Evolutionary conservation across 2,888 invertebrate genomes (phyloP).

Genomic region (Dioctria linearis): DNA sequence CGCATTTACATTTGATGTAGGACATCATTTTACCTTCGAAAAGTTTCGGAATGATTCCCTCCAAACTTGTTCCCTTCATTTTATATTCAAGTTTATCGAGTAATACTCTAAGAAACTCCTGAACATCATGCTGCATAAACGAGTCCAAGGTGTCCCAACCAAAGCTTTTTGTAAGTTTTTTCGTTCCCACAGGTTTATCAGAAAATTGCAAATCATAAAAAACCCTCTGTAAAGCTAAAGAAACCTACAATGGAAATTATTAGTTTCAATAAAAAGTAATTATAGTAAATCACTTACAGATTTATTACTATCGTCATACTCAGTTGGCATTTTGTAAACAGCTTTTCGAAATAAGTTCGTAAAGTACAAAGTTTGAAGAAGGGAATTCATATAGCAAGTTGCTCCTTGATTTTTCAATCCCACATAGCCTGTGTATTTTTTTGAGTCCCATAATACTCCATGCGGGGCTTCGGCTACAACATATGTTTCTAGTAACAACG

Average conservation of each 20-base stretch:
- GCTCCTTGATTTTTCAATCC: slow-evolving; percentile 99
- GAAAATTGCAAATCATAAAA: slow-evolving; percentile 97
- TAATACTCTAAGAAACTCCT: slow-evolving; percentile 87
- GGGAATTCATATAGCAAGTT: slow-evolving; percentile 99
- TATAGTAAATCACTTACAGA: slow-evolving; percentile 68
- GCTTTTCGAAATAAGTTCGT: slow-evolving; percentile 91
- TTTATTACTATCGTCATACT: slow-evolving; percentile 94
- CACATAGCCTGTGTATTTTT: slow-evolving; percentile 90
- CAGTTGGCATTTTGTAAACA: slow-evolving; percentile 98
- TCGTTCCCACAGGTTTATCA: slow-evolving; percentile 97
- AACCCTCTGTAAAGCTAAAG: slow-evolving; percentile 94
- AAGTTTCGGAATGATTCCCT: slow-evolving; percentile 94
- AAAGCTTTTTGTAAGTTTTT: slow-evolving; percentile 97
- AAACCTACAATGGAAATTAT: slow-evolving; percentile 66
- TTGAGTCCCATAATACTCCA: slow-evolving; percentile 96
- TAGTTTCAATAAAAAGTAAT: neutral
- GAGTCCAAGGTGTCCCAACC: slow-evolving; percentile 99
- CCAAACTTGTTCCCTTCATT: slow-evolving; percentile 98
- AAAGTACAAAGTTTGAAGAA: slow-evolving; percentile 96
- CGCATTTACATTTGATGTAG: slow-evolving; percentile 96
- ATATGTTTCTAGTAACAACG: slow-evolving; percentile 89
- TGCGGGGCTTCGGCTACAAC: slow-evolving; percentile 89
- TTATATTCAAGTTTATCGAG: slow-evolving; percentile 97
- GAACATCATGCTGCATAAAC: slow-evolving; percentile 98
- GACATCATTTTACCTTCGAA: slow-evolving; percentile 99